These are phyloP conservation scores for Neoitamus cyanurus DNA, from an alignment of 2,888 invertebrate species.

Conservation along the genomic window DNA sequence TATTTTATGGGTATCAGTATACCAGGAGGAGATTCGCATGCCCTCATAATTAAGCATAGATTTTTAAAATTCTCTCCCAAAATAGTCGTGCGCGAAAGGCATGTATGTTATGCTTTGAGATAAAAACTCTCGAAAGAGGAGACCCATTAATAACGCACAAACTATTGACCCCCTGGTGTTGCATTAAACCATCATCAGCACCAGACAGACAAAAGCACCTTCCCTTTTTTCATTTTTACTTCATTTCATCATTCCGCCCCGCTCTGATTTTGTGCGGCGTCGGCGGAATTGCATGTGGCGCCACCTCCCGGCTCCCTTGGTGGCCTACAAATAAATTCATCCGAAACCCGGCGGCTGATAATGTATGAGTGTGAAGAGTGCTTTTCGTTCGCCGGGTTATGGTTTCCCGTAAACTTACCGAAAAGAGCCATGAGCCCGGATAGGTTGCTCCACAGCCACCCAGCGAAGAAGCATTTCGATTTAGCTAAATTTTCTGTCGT, in stretches of 20 bases:
- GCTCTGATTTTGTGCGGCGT: background rate
- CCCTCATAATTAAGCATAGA: too few relatives aligned
- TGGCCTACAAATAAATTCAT: background rate
- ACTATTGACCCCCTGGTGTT: background rate
- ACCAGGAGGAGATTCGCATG: too few relatives aligned
- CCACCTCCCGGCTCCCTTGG: background rate
- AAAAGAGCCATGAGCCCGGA: background rate
- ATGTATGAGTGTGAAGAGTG: background rate
- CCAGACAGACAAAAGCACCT: background rate
- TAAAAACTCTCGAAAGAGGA: too few relatives aligned
- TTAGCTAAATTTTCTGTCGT: background rate
- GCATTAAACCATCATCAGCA: background rate
- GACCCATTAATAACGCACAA: too few relatives aligned
- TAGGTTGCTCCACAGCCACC: background rate
- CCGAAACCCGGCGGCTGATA: background rate
- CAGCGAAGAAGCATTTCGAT: background rate
- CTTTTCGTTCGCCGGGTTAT: background rate
- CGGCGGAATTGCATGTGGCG: slow-evolving; percentile 10
- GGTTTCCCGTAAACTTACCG: background rate
- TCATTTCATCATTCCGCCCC: background rate
- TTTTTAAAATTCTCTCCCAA: too few relatives aligned
- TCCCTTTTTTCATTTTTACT: background rate
- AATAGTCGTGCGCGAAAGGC: too few relatives aligned
- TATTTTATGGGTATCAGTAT: too few relatives aligned
- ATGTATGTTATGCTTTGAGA: too few relatives aligned